Base-by-base conservation (phyloP, 1,140 invertebrate genomes). In the Cotesia glomerata region DNA sequence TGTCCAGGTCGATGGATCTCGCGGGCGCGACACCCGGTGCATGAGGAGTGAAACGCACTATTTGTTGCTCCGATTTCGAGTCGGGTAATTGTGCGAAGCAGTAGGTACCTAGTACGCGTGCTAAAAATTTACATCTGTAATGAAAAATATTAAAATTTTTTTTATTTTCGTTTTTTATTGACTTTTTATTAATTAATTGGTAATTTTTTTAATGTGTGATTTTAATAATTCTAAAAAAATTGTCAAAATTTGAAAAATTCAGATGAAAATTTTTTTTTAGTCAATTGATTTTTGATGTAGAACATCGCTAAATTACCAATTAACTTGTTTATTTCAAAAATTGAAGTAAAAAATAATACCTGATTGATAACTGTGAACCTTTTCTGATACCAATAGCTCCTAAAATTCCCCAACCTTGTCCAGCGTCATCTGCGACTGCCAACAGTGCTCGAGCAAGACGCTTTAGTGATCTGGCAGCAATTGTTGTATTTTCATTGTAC, bases 341-440 rank as follows among this genome's bases (percentile, higher is more conserved):
- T 69, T 49, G 66, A 11, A 26, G 5, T 36, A 39, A 69, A 66
- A 35, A 63, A 65, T 63, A 36, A 34, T 82, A 91, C 91, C 87
- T 89, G 9, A 84, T 76, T 18, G 90, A 90, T 13, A 92, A 81
- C 26, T 87, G 84, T 45, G 89, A 90, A 26, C 88, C 86, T 81
- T 90, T 91, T 26, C 90, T 89, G 2, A 93, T 78, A 35, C 92
- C 91, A 66, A 93, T 90, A 14, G 90, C 90, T 26, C 90, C 91
- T 1, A 93, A 81, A 32, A 93, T 86, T 13, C 90, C 90, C 84
- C 89, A 89, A 5, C 88, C 85, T 74, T 89, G 86, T 61, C 86
- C 83, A 7, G 84, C 83, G 52, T 92, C 90, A 72, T 92, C 91
- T 2, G 89, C 91, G 63, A 90, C 80, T 4, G 81, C 78, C 2